A percentile compares a stretch with the other conserved stretches of the same genome.
phyloP scores from a whole-genome alignment of 1,140 invertebrate species.

The Sitophilus oryzae region DNA sequence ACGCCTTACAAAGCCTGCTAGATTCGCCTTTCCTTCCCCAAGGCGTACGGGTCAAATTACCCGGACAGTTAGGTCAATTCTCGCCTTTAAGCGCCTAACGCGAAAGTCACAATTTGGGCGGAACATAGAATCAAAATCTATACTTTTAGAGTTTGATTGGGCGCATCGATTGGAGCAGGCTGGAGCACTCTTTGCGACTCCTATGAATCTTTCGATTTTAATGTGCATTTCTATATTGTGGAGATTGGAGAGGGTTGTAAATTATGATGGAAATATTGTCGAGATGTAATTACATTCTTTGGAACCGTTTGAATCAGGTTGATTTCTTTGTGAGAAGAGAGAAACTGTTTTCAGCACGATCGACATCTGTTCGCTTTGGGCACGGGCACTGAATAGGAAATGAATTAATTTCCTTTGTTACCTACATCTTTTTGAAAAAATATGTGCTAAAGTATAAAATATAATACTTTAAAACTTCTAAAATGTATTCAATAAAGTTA shows the following conservation, averaged over 20 bases:
- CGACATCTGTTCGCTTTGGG: too few relatives aligned
- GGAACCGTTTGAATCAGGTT: neutral
- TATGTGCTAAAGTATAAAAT: too few relatives aligned
- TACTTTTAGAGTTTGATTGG: conserved; percentile 45
- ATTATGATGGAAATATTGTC: conserved; percentile 24
- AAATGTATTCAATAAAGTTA: too few relatives aligned
- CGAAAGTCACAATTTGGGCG: conserved; percentile 27
- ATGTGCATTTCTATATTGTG: conserved; percentile 22
- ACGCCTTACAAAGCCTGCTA: conserved; percentile 3
- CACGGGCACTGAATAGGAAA: too few relatives aligned
- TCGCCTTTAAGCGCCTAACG: too few relatives aligned
- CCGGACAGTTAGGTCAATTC: too few relatives aligned
- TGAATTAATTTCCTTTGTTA: too few relatives aligned
- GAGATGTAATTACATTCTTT: conserved; percentile 22
- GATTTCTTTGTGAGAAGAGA: conserved; percentile 12
- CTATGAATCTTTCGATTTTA: conserved; percentile 31
- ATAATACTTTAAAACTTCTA: too few relatives aligned
- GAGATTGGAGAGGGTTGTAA: conserved; percentile 17
- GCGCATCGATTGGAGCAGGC: conserved; percentile 41
- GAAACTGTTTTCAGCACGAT: too few relatives aligned
- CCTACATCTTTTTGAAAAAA: too few relatives aligned
- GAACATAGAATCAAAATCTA: conserved; percentile 38
- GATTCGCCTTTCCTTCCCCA: neutral
- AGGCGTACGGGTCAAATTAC: conserved; percentile 8
- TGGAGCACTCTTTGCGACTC: conserved; percentile 27